Evolutionary conservation across 2,888 invertebrate species (phyloP), one percentile per base, ranked within the genome.

Genomic region (Tachystola acroxantha): DNA sequence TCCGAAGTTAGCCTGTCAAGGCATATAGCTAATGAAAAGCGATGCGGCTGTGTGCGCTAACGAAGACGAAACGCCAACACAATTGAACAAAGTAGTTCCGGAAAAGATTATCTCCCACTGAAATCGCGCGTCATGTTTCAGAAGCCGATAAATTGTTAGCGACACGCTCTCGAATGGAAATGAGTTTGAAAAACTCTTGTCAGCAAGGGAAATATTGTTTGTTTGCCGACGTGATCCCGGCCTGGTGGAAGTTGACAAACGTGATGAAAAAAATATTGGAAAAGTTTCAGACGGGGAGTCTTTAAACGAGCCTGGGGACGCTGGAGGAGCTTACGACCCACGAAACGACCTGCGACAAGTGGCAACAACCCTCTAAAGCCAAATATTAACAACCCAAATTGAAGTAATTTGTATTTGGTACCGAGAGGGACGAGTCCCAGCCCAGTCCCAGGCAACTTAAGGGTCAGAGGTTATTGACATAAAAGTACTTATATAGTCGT

Each of bases 191-290:
- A 67, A 80, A 72, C 59, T 77, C 66, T 56, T 57, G 65, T 68
- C 66, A 61, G 60, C 57, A 50, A 53, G 53, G 53, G 48, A 71
- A 74, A 73, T 74, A 78, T 72, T 74, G 71, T 73, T 77, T 79
- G 76, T 81, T 78, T 74, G 70, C 64, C 65, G 60, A 68, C 64
- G 64, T 68, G 72, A 74, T 67, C 67, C 65, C 52, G 52, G 50
- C 47, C 53, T 48, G 24, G 24, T 46, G 53, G 46, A 68, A 72
- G 65, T 73, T 78, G 70, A 76, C 71, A 71, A 70, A 72, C 66
- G 61, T 69, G 70, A 79, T 76, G 72, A 72, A 74, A 78, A 79
- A 77, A 78, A 80, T 81, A 82, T 81, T 79, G 74, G 72, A 67
- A 76, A 82, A 82, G 70, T 80, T 82, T 64, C 33, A 39, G 43